phyloP scores from a whole-genome alignment of 2,113 vertebrate genomes.

The Corvus cornix region DNA sequence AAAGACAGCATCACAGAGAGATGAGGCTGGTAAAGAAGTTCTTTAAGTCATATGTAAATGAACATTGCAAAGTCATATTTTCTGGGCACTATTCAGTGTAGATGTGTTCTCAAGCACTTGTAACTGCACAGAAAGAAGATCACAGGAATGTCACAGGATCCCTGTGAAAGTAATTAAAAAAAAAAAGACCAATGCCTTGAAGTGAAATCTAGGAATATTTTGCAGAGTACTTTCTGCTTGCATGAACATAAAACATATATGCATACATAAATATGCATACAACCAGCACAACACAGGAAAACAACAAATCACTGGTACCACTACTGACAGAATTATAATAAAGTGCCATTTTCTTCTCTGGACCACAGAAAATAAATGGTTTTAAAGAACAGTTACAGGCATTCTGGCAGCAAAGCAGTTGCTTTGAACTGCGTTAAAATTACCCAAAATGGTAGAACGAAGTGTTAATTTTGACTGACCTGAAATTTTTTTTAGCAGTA shows the following conservation, averaged over 20 bases:
- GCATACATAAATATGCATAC: background rate
- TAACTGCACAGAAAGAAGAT: background rate
- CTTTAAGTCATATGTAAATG: background rate
- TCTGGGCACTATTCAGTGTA: background rate
- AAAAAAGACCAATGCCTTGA: background rate
- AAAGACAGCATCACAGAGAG: background rate
- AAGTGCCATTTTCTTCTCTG: background rate
- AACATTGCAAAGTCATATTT: background rate
- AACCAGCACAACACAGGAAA: background rate
- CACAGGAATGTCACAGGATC: background rate
- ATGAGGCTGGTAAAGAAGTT: background rate
- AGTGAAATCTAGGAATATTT: background rate
- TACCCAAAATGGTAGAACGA: background rate
- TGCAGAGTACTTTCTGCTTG: background rate
- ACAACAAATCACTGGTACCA: background rate
- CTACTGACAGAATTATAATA: background rate
- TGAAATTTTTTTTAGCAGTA: background rate
- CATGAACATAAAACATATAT: background rate
- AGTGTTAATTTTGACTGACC: background rate
- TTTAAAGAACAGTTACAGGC: background rate
- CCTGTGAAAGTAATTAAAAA: background rate
- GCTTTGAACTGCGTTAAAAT: background rate
- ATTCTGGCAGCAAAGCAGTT: background rate
- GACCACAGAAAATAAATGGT: background rate
- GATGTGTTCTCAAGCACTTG: background rate